These are phyloP conservation scores for Pandemis corylana DNA, from an alignment of 2,888 invertebrate genomes.

Conservation along the genomic window DNA sequence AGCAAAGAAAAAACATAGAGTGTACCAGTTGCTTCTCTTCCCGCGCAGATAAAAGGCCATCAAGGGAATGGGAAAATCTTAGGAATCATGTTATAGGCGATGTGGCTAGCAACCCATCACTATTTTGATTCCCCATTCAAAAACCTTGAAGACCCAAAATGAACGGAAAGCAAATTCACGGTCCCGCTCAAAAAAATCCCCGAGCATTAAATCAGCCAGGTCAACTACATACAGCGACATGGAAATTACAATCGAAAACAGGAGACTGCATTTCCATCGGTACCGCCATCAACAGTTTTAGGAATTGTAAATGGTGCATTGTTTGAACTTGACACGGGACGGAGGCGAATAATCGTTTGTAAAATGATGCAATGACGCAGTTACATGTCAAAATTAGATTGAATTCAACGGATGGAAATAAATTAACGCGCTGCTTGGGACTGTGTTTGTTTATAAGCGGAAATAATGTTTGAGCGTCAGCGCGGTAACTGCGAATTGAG, in stretches of 20 bases:
- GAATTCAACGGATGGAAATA: slow-evolving; percentile 16
- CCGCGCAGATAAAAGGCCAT: background rate
- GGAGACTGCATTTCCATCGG: slow-evolving; percentile 37
- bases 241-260: slow-evolving; percentile 36
- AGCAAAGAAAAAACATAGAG: no score
- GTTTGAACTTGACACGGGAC: slow-evolving; percentile 35
- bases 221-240: slow-evolving; percentile 37
- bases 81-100: no score
- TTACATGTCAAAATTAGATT: slow-evolving; percentile 36
- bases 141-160: background rate
- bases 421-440: slow-evolving; percentile 18
- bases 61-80: no score
- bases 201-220: slow-evolving; percentile 25
- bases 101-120: no score
- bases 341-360: slow-evolving; percentile 20
- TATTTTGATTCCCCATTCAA: no score
- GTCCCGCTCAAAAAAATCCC: background rate
- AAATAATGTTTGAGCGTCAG: slow-evolving; percentile 9
- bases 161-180: slow-evolving; percentile 4
- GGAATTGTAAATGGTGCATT: slow-evolving; percentile 38
- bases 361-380: slow-evolving; percentile 39
- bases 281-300: slow-evolving; percentile 25
- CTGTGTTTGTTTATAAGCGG: slow-evolving; percentile 26
- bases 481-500: background rate
- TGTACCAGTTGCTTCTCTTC: no score